Conservation (phyloP, 1,140 invertebrate genomes). For the Scaptomyza pallida region DNA sequence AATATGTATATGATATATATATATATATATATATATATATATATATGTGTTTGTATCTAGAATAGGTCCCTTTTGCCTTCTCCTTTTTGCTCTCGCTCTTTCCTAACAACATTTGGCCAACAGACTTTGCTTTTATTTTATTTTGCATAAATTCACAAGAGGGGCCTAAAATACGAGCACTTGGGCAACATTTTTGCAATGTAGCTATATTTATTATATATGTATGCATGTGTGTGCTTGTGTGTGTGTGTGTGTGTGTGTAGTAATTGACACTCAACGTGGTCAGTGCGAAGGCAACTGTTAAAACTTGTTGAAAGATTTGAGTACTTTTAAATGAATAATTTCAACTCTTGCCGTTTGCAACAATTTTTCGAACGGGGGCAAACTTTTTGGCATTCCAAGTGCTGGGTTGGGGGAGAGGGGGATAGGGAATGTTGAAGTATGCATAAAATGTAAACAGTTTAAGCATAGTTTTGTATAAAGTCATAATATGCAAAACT, state of each 20-base stretch:
- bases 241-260: constrained; percentile 8
- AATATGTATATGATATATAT: constrained; percentile 8
- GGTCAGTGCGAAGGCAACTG: constrained; percentile 14
- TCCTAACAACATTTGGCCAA: not conserved
- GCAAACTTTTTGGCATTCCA: constrained; percentile 6
- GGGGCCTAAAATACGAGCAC: constrained; percentile 34
- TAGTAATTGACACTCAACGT: constrained; percentile 40
- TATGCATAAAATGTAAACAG: not conserved
- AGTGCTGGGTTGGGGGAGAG: too few relatives aligned
- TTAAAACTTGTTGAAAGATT: constrained; percentile 26
- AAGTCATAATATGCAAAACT: constrained; percentile 4
- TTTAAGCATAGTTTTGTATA: not conserved
- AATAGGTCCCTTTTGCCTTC: constrained; percentile 4
- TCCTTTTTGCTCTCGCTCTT: not conserved
- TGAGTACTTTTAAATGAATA: constrained; percentile 46
- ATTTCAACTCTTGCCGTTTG: constrained; percentile 29
- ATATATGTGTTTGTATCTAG: not conserved
- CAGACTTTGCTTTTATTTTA: constrained; percentile 40
- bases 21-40: not conserved
- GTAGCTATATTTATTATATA: constrained; percentile 36
- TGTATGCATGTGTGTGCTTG: constrained; percentile 1
- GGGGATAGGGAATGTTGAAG: not conserved
- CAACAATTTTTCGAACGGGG: constrained; percentile 16
- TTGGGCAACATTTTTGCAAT: constrained; percentile 44
- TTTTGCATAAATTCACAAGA: constrained; percentile 48